Base-by-base conservation (phyloP, 2,797 vertebrate species). In the Nasua narica region DNA sequence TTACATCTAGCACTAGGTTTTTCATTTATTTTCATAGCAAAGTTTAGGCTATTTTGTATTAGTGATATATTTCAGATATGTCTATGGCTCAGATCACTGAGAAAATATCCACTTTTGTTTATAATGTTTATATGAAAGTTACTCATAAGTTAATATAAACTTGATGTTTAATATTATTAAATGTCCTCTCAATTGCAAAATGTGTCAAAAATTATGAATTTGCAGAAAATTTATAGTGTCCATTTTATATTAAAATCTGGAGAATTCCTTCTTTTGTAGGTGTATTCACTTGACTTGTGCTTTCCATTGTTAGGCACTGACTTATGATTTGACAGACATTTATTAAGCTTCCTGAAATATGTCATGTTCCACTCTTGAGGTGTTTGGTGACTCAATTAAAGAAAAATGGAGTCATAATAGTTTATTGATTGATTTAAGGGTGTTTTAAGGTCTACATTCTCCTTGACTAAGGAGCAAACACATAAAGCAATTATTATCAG, bases 21-120 rank as follows among this genome's bases (percentile, higher is more conserved):
- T 96, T 92, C 58, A 69, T 79, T 92, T 79, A 88, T 86, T 96
- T 96, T 96, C 69, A 90, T 32, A 37, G 2, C 18, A 65, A 32
- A 54, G 11, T 16, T 85, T n/a, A 74, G 7, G 78, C 43, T 70
- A n/a, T 81, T 65, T 18, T 82, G 12, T 91, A 58, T 79, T 74
- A 50, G 43, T 74, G 6, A 14, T 46, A n/a, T 91, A 35, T 89
- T 78, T 90, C 91, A 88, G 81, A 32, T n/a, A 8, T 70, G 4
- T 19, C 37, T 70, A 19, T 94, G 27, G 21, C 94, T 95, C 54
- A 77, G 32, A 54, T 84, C 6, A 70, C 23, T 52, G 83, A 95
- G 76, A 93, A 94, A 94, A 70, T 86, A 70, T 9, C 16, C 13
- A 32, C 3, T 72, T 91, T 70, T 29, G 8, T 48, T 93, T 76